Evolutionary conservation across 2,888 invertebrate species (phyloP), one percentile per base, ranked within the genome.

Genomic region (Synergus itoensis): DNA sequence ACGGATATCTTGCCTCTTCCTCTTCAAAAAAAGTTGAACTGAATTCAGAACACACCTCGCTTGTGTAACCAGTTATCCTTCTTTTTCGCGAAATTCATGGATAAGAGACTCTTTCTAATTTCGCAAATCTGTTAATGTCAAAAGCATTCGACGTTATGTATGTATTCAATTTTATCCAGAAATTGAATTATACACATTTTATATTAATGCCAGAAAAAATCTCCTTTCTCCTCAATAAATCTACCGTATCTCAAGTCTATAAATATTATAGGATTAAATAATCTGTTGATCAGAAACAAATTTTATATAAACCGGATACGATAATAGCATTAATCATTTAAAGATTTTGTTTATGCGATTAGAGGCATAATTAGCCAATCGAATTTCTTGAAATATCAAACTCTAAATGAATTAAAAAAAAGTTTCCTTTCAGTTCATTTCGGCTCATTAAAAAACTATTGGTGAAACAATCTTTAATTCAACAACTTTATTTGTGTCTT

Each of bases 11-110:
- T 53, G 73, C 53, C 53, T 36, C 40, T 73, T 73, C 40, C 73
- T 53, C 53, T 48, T 53, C 16, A 53, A 57, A 48, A 69, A 73
- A 45, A 73, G 36, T 36, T 73, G n/a, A 73, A 53, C 53, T 57
- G 40, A 73, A 73, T 73, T 73, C 73, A 57, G 53, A 57, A 73
- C 73, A 53, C 53, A 53, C 48, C 73, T 73, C n/a, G 73, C 53
- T 57, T 73, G 53, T 73, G 36, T 73, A 73, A 40, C 53, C 73
- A 28, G 28, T 28, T 73, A 53, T 48, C 73, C 28, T 9, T 73
- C 73, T 53, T 53, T 73, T 73, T 53, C 62, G 62, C 4, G 14
- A 14, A 62, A 62, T 62, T 28, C 14, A 14, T 14, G 12, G 28
- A 62, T 28, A 14, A 62, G 62, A 62, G 18, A 62, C 4, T 28